Base-by-base conservation (phyloP, 2,113 vertebrate species). In the Entomyzon cyanotis region DNA sequence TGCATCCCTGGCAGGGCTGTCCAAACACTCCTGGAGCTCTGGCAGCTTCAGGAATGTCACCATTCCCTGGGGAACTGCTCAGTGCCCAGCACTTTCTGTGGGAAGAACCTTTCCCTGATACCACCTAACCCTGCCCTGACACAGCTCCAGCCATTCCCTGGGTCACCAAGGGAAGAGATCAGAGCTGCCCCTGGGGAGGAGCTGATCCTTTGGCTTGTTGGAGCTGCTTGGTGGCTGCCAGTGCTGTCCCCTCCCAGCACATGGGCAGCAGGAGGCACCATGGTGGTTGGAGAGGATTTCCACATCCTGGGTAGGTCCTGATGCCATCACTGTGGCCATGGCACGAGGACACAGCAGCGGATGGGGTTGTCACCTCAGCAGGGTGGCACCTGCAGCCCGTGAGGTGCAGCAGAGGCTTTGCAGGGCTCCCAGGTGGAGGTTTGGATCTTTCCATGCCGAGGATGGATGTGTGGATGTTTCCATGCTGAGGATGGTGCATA, bases 91-190 rank as follows among this genome's bases (percentile, higher is more conserved):
- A 50, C 11, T 49, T 27, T 71, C 31, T 50, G 59, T 35, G 7
- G 7, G 15, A 58, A 2, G 59, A 23, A 7, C 59, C 59, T 73
- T 64, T 19, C 3, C 11, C 59, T 23, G 6, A 15, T 0, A 1
- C 35, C 42, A 25, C 0, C 14, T 22, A 23, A 10, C 0, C 4
- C n/a, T 24, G 1, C 16, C 58, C 58, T 50, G 85, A 1, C 9
- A 0, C 44, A 44, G 44, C 77, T 30, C 52, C 44, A 52, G 68
- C 44, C 3, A 0, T 5, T 16, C 42, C 58, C 56, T 55, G 33
- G 24, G 2, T 8, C 47, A 14, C 30, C 58, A 42, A 73, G 59
- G 17, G 67, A 42, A 23, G 50, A 33, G 76, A 5, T 28, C 37
- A 19, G 58, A 49, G 58, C 35, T 42, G 50, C 7, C 50, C 22